Evolutionary conservation across 2,113 vertebrate species (phyloP).

Genomic region (Peromyscus polionotus): DNA sequence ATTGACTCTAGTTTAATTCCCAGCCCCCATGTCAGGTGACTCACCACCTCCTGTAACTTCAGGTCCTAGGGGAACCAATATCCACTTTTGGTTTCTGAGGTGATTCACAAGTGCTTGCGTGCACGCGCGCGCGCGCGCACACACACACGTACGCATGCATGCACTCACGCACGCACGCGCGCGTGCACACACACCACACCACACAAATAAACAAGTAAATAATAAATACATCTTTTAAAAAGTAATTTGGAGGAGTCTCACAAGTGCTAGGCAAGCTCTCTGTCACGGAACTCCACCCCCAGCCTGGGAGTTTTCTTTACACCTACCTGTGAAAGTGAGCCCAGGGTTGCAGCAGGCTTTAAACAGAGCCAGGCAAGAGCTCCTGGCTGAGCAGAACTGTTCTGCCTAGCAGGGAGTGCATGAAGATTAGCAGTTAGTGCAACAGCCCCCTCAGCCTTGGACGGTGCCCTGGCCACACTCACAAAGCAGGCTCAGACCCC

Average conservation of each 20-base stretch:
- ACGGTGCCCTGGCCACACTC: background rate
- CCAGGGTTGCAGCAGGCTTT: background rate
- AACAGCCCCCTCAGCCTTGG: background rate
- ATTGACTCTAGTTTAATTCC: too few species aligned
- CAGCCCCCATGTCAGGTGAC: too few species aligned
- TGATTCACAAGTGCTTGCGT: too few species aligned
- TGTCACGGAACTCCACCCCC: too few species aligned
- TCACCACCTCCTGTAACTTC: too few species aligned
- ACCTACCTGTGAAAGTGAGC: background rate
- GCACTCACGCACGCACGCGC: too few species aligned
- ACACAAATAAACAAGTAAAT: background rate
- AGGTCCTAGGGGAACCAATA: too few species aligned
- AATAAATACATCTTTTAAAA: background rate
- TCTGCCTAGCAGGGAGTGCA: background rate
- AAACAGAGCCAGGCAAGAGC: background rate
- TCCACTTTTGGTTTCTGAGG: too few species aligned
- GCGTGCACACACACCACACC: too few species aligned
- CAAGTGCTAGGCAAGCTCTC: background rate
- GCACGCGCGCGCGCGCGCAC: too few species aligned
- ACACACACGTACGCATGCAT: too few species aligned
- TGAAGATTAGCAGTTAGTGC: background rate
- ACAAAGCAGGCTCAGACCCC: background rate
- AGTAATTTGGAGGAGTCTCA: background rate
- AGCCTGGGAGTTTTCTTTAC: background rate
- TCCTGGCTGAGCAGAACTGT: background rate